Evolutionary conservation across 2,888 invertebrate genomes (phyloP).

Genomic region (Drosophila cognata): DNA sequence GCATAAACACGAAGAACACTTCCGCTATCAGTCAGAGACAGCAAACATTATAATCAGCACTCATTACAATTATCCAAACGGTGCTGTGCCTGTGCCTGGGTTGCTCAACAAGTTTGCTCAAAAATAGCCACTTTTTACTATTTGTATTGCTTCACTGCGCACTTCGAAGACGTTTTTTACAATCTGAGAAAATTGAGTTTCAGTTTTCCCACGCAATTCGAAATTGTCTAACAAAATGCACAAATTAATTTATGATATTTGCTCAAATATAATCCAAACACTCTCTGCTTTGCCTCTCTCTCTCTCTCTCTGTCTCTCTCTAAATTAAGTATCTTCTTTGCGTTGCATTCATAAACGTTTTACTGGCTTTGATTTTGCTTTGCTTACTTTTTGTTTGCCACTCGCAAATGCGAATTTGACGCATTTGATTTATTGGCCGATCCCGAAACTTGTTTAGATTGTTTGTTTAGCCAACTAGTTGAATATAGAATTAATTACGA

Average conservation of each 20-base stretch:
- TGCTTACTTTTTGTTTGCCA: slow-evolving; percentile 1
- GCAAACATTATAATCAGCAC: slow-evolving; percentile 58
- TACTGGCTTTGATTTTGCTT: background rate
- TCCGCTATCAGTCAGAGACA: slow-evolving; percentile 59
- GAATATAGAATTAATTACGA: slow-evolving; percentile 44
- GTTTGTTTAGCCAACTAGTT: slow-evolving; percentile 14
- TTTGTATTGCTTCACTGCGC: too few relatives aligned
- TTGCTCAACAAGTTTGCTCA: slow-evolving; percentile 13
- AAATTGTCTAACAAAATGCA: background rate
- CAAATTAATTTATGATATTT: background rate
- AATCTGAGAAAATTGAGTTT: background rate
- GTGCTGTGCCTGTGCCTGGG: slow-evolving; percentile 10
- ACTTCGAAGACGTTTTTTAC: too few relatives aligned
- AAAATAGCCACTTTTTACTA: background rate
- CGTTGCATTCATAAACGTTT: slow-evolving; percentile 6
- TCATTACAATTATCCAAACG: slow-evolving; percentile 51
- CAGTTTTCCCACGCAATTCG: background rate
- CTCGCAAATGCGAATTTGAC: slow-evolving; percentile 22
- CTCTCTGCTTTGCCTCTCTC: too few relatives aligned
- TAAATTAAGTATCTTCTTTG: background rate
- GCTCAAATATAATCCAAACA: background rate
- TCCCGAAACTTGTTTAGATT: slow-evolving; percentile 44
- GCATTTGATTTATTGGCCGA: slow-evolving; percentile 33
- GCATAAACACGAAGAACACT: slow-evolving; percentile 39
- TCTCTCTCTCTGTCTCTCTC: too few relatives aligned